Evolutionary conservation across 2,797 vertebrate species (phyloP), one percentile per base, ranked within the genome.

Genomic region (Dallia pectoralis): DNA sequence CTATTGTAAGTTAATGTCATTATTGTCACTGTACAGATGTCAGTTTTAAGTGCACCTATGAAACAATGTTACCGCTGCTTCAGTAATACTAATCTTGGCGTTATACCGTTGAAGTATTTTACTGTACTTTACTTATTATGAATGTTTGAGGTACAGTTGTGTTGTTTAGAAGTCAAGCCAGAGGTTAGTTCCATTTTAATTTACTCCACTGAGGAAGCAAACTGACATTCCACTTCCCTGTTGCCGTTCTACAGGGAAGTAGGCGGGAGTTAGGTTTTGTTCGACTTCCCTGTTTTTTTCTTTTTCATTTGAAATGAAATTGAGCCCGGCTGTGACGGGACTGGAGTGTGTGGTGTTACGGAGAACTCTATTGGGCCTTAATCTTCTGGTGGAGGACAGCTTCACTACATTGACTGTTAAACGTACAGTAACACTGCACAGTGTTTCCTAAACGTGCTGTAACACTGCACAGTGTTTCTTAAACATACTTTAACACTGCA

Each of bases 61-160:
- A 79, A 78, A 44, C 40, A 44, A 79, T 56, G 68, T 80, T 79
- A 70, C 77, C 73, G 85, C 85, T 85, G 86, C 88, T 89, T 84
- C 27, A 68, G 61, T 7, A 75, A 75, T 36, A 83, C 84, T 85
- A 85, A 85, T 80, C 76, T 79, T 74, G 0, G 25, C 51, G 29
- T 70, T 63, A n/a, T 61, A 77, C 75, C 66, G n/a, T n/a, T 71
- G 16, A 44, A n/a, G 47, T 72, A 7, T 70, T 67, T 74, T 79
- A 67, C 72, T 72, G 40, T 48, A 48, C 66, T 30, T 27, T 69
- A 51, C 44, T 69, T 33, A 1, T 25, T 69, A 48, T 44, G 36
- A 49, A 33, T 48, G 61, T 65, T 71, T 6, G 16, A 33, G 62
- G 59, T 65, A 65, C 71, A 72, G 19, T 65, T 51, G 53, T 32